Base-by-base conservation (phyloP, 2,888 invertebrate species). In the Chrysolina oricalcia region DNA sequence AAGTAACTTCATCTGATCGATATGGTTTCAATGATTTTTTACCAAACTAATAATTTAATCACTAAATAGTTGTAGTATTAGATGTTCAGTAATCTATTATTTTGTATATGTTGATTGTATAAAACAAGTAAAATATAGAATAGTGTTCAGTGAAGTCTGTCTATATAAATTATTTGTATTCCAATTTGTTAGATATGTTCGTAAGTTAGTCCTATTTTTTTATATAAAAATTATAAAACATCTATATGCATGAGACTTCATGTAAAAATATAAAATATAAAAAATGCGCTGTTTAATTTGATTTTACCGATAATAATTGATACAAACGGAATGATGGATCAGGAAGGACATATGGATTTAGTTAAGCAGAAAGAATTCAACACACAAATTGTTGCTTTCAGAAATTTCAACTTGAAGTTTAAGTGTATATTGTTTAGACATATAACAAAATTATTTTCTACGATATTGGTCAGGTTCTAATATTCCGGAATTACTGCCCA, bases 51-150 rank as follows among this genome's bases (percentile, higher is more conserved):
- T 74, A 71, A 68, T 74, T 74, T 68, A 62, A 73, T 73, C 69
- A 73, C 64, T 71, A 46, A 53, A 59, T 74, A 40, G 64, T 73
- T 46, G 70, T 74, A 71, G 62, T 71, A 46, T 71, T 74, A 66
- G 70, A 66, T 68, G 73, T 69, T 62, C 27, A 73, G 63, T 73
- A 69, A 68, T 73, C 62, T 67, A 71, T 74, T 71, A 65, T 74
- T 84, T 84, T 84, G 83, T 85, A 85, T 85, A 84, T 85, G 84
- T 84, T 84, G 81, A 82, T 82, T 85, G 83, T 85, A 85, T 82
- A 84, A 53, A 83, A 85, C 81, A 80, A 81, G 79, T 81, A 82
- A 82, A 81, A 76, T 82, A 77, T 75, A 70, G 53, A 64, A 75
- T 72, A 72, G 69, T 74, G 75, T 72, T 74, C 63, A 63, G 66